Percentiles rank a stretch among this genome's conserved stretches.
Evolutionary conservation across 2,888 invertebrate species (phyloP).

Genomic region (Mimachlamys varia): DNA sequence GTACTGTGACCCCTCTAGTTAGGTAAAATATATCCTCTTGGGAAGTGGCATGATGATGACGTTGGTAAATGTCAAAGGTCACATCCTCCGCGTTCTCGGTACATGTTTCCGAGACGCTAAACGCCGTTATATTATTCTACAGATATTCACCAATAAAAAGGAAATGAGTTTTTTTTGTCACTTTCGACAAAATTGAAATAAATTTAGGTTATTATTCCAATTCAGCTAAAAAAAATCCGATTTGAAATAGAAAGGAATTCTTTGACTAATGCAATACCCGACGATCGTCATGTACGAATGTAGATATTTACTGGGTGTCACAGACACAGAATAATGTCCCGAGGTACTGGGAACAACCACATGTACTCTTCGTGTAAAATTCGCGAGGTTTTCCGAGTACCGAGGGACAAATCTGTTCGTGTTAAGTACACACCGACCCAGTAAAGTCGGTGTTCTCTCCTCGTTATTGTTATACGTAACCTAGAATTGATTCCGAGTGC

Average conservation of each 20-base stretch:
- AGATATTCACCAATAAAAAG: not conserved
- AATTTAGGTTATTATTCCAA: not conserved
- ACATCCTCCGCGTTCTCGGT: not conserved
- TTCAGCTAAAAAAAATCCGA: too few species aligned
- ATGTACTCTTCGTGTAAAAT: not conserved
- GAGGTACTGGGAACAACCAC: not conserved
- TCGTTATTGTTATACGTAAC: too few species aligned
- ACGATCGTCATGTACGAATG: too few species aligned
- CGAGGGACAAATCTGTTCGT: too few species aligned
- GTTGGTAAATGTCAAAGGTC: not conserved
- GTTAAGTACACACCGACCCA: too few species aligned
- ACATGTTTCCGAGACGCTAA: not conserved
- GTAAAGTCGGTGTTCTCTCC: too few species aligned
- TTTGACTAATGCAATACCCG: too few species aligned
- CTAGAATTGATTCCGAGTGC: too few species aligned
- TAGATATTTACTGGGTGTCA: too few species aligned
- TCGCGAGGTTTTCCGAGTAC: too few species aligned
- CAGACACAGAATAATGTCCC: too few species aligned
- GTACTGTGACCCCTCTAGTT: not conserved
- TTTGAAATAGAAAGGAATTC: too few species aligned
- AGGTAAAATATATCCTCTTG: not conserved
- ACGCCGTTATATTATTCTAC: not conserved
- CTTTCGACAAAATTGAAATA: not conserved
- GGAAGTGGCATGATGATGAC: not conserved
- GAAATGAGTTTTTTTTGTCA: not conserved